Base-by-base conservation (phyloP, 1,140 invertebrate genomes). In the Conus ventricosus region DNA sequence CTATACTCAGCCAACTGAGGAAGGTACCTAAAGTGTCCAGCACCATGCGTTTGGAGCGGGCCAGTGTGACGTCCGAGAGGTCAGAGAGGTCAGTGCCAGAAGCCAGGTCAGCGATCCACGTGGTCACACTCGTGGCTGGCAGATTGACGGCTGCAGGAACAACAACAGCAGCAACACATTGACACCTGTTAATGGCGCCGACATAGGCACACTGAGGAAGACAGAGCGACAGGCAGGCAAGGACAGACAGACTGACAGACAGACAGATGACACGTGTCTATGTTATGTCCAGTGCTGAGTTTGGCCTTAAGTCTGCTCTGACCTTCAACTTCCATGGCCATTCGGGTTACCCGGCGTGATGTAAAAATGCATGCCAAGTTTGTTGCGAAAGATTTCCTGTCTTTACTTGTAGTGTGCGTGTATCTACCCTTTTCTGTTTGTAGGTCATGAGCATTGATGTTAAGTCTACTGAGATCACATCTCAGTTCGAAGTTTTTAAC, bases 21-120 rank as follows among this genome's bases (percentile, higher is more conserved):
- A 76, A 17, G 1, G 20, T 81, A 81, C 84, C 93, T 8, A 93
- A 78, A 11, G 90, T 92, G 82, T 93, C 93, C 54, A 93, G 85
- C 57, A 93, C 88, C 93, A 93, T 93, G 2, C 92, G 84, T 81
- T 92, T 92, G 84, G 92, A 92, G 75, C 93, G 91, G 57, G 90
- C 76, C 39, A 90, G 63, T 5, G 88, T 91, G 15, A 76, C 85
- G n/a, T 90, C 88, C 17, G 93, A 92, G 4, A 93, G 87, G 84
- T 92, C 67, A 15, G 87, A 80, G 27, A 88, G 7, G 13, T 87
- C 90, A 25, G 92, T 90, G 57, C 91, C 85, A 10, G 91, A 85
- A 17, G 92, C 87, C 23, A 91, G 87, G 51, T 91, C 90, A 7
- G 92, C 85, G 0, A 92, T 83, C 87, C 89, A 89, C 1, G 89